Evolutionary conservation across 2,797 vertebrate genomes (phyloP), one percentile per base, ranked within the genome.

Genomic region (Serranus cabrilla): DNA sequence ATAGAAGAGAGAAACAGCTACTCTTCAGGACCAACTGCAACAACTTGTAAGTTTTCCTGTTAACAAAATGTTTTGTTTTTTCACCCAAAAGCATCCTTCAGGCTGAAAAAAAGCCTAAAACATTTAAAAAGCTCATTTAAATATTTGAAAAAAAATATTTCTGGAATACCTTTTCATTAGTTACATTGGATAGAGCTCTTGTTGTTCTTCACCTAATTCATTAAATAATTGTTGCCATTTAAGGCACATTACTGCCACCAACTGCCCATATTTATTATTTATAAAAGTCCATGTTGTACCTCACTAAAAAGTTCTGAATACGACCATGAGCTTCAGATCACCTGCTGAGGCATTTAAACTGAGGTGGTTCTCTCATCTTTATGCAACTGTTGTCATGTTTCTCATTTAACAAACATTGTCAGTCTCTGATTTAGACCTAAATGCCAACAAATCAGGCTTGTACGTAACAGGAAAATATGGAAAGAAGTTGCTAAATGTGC

Each of bases 191-290:
- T 25, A 17, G 13, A 25, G 4, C 17, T 46, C 12, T 18, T 64
- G 4, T 17, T 43, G 17, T 14, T n/a, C 1, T 37, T 50, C 42
- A 23, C 25, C 20, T 23, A 39, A 14, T 34, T 61, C 13, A 18
- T 39, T 58, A 10, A 9, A 27, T 16, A 11, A 3, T 13, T 69
- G 61, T 23, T 77, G 31, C 9, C 10, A 58, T 76, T 76, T 58
- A 75, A 82, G 74, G 66, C 70, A 59, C 63, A 27, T 75, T 81
- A 83, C 61, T 71, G 76, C 84, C 87, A 83, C 81, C 79, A 81
- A 17, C 73, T 85, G 87, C 72, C 34, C 58, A 31, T 7, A 58
- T 34, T 23, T 11, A 18, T 49, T 40, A 46, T n/a, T 17, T 13
- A 9, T n/a, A n/a, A 27, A 27, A 27, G 3, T 6, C 6, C 27